Evolutionary conservation across 2,888 invertebrate species (phyloP), one percentile per base, ranked within the genome.

Genomic region (Amphiduros pacificus): DNA sequence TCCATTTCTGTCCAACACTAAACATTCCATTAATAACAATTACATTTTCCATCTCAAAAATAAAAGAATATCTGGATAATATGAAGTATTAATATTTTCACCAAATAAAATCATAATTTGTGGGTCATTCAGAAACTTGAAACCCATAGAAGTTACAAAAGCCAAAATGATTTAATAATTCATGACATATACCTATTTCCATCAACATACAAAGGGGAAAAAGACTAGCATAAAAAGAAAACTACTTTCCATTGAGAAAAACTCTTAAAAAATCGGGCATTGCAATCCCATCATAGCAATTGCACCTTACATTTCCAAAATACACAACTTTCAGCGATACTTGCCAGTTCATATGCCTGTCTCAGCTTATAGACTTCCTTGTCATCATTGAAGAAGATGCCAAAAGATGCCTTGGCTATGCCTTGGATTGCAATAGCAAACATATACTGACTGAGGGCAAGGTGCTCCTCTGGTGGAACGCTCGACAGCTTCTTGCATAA

Each of bases 371-470:
- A 57, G 17, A 79, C 64, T 48, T 74, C 70, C 36, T 76, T 74
- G 55, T 79, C 77, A 59, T 76, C 69, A 1, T 69, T 61, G 60
- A 79, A 75, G 26, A 58, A 67, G 26, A 73, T 67, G 0, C 81
- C 82, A 66, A 78, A 71, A 29, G 75, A 58, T 6, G 73, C 62
- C 17, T 71, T 36, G 3, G 77, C 63, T 5, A 74, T 67, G 22
- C 71, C 59, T 55, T 78, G 78, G 54, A 81, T 67, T 9, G 79
- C 71, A 54, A 76, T 73, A 0, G 74, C 72, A 29, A 69, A 67
- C 77, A 79, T 78, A 66, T 77, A 72, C 64, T 78, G 70, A 22
- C 66, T 61, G 4, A 82, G 59, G 0, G 80, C 76, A 29, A 82
- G 71, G 60, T 82, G 82, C 31, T 82, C 75, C 5, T 79, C 77